phyloP scores from a whole-genome alignment of 2,797 vertebrate genomes.

The Melanogrammus aeglefinus region DNA sequence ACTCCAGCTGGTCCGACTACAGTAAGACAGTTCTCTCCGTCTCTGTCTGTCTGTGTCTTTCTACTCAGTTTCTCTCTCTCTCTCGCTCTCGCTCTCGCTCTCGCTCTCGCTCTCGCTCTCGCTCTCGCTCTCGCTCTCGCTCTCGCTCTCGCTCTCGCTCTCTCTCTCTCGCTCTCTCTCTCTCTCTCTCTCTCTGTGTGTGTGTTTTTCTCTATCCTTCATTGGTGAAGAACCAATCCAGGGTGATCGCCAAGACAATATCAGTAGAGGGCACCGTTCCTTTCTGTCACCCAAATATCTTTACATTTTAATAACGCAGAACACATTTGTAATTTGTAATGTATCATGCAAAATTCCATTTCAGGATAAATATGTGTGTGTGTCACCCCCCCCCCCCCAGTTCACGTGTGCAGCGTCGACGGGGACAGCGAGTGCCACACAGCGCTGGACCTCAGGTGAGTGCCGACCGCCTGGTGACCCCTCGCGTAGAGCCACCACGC shows the following conservation, averaged over 20 bases:
- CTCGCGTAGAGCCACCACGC: slow-evolving; percentile 9
- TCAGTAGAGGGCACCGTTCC: background rate
- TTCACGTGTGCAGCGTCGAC: slow-evolving; percentile 90
- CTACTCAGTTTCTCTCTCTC: too few species aligned
- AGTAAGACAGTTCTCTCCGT: slow-evolving; percentile 74
- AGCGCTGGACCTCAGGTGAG: slow-evolving; percentile 91
- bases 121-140: too few species aligned
- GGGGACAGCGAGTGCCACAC: slow-evolving; percentile 88
- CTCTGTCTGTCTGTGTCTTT: background rate
- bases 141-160: too few species aligned
- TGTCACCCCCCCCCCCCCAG: slow-evolving; percentile 54
- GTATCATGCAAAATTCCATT: background rate
- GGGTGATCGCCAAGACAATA: background rate
- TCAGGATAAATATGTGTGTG: slow-evolving; percentile 24
- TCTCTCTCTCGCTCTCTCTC: too few species aligned
- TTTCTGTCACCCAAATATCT: too few species aligned
- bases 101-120: too few species aligned
- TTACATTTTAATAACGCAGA: too few species aligned
- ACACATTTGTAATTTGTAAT: too few species aligned
- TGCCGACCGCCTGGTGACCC: slow-evolving; percentile 68
- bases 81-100: too few species aligned
- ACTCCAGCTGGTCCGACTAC: slow-evolving; percentile 96
- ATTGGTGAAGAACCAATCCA: background rate
- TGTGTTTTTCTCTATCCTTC: background rate
- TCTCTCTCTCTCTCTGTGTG: too few species aligned